phyloP scores from a whole-genome alignment of 2,113 vertebrate species.

The Edolisoma coerulescens region DNA sequence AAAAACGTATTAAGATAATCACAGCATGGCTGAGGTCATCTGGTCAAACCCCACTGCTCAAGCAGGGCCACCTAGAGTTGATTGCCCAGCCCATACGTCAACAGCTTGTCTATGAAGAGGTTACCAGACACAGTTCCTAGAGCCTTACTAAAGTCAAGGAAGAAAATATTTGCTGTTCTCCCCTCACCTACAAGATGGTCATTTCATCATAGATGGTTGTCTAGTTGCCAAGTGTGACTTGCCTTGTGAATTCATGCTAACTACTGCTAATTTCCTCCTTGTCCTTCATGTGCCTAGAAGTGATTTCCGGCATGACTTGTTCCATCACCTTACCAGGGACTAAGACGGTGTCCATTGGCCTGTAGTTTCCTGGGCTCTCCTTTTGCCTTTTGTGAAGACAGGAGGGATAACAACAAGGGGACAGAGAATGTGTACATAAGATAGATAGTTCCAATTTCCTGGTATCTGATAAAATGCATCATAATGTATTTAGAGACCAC shows the following conservation, averaged over 20 bases:
- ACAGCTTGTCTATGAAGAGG: background rate
- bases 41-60: background rate
- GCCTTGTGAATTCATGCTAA: background rate
- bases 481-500: background rate
- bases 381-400: background rate
- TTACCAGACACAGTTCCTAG: background rate
- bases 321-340: background rate
- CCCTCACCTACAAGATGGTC: background rate
- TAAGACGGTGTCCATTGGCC: rapidly evolving
- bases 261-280: background rate
- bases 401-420: background rate
- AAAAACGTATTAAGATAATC: background rate
- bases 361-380: background rate
- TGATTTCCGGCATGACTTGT: background rate
- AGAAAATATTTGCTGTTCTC: background rate
- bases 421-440: background rate
- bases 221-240: background rate
- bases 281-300: background rate
- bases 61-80: background rate
- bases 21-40: background rate
- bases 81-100: background rate
- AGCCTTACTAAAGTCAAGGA: background rate
- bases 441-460: background rate
- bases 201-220: background rate
- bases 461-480: background rate